Base-by-base conservation (phyloP, 2,113 vertebrate species). In the Dasypus novemcinctus region DNA sequence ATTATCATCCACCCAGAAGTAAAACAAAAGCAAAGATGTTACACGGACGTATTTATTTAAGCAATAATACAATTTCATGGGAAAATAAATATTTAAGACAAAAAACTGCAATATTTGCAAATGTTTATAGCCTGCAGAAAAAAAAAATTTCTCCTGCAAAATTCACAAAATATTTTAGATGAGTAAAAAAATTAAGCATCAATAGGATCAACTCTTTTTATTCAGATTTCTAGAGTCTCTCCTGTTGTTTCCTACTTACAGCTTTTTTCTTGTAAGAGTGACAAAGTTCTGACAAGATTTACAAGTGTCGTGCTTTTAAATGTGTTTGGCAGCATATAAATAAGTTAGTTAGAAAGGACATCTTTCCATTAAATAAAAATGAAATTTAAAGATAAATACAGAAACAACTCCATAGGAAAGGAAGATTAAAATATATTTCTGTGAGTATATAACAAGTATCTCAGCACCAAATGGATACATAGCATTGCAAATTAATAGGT, bases 361-460 rank as follows among this genome's bases (percentile, higher is more conserved):
- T 66, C 4, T 4, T 59, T 82, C 43, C 74, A 90, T 43, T 33
- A 81, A 72, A 88, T 88, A 49, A 78, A 93, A 95, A 84, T 68
- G 8, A 71, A 88, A 81, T 46, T 23, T 91, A 76, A 80, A 91
- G 61, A 88, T 54, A 64, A 90, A 84, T 5, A 61, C 12, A 68
- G n/a, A 91, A 95, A 90, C 13, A 33, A 33, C 14, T 69, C n/a
- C 36, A 79, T 52, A 41, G 69, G 80, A 91, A 75, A 90, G 25
- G 64, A 94, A 68, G 10, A 31, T 86, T 31, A 76, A 96, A 96
- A 52, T 52, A 18, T 18, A 63, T 46, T 87, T 91, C 87, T 91
- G 11, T 36, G 14, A 46, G 9, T 18, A 36, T 25, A 63, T 21
- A 27, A 71, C 68, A 93, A 71, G 36, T 90, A 74, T 31, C 41